A percentile compares a stretch with the other conserved stretches of the same genome.
phyloP scores from a whole-genome alignment of 2,113 vertebrate genomes.

The Maccullochella peelii region DNA sequence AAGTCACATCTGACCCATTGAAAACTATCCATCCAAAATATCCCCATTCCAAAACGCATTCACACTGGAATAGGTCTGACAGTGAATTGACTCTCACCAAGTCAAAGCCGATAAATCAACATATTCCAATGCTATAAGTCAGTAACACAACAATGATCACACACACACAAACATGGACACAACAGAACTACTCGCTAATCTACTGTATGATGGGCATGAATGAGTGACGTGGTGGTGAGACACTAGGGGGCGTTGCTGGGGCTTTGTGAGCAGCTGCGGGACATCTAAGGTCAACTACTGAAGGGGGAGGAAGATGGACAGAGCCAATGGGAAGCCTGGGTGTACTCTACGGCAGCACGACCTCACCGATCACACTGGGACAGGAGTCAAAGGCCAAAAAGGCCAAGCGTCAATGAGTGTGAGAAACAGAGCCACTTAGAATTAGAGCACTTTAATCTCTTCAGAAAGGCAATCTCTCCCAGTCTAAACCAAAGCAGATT shows the following conservation, averaged over 20 bases:
- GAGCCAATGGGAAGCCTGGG: constrained; percentile 60
- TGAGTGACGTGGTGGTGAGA: constrained; percentile 54
- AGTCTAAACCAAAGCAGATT: constrained; percentile 42
- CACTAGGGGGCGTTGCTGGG: constrained; percentile 66
- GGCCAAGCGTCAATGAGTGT: constrained; percentile 18
- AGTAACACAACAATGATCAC: constrained; percentile 44
- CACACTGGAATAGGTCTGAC: neutral
- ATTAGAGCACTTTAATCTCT: constrained; percentile 40
- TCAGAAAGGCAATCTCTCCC: constrained; percentile 25
- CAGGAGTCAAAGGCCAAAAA: constrained; percentile 15
- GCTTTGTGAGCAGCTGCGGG: constrained; percentile 63
- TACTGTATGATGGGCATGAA: constrained; percentile 54
- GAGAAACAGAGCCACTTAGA: constrained; percentile 28
- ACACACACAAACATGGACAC: constrained; percentile 54
- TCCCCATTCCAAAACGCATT: neutral
- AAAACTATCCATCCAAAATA: neutral
- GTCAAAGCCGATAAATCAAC: constrained; percentile 31
- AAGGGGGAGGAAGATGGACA: constrained; percentile 36
- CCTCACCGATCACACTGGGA: constrained; percentile 74
- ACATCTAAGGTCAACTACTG: constrained; percentile 76
- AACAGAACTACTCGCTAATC: constrained; percentile 50
- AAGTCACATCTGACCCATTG: constrained; percentile 50
- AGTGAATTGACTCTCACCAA: constrained; percentile 27
- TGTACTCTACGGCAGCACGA: constrained; percentile 50
- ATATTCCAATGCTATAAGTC: constrained; percentile 12